These are phyloP conservation scores for Rhizomys pruinosus DNA, from an alignment of 2,113 vertebrate genomes.

Conservation along the genomic window DNA sequence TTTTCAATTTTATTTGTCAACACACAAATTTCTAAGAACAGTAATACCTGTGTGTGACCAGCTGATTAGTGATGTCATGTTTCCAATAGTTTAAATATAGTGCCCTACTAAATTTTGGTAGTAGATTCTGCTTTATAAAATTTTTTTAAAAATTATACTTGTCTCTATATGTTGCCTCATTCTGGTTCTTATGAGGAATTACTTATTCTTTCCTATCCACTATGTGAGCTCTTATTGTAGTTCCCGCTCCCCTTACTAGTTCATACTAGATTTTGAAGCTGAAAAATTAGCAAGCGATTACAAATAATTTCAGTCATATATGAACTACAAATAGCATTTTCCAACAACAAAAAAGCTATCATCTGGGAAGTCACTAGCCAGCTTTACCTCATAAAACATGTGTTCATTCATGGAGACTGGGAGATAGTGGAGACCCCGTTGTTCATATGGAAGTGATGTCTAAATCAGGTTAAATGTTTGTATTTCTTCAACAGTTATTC, in stretches of 20 bases:
- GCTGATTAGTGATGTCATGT: neutral
- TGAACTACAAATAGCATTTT: neutral
- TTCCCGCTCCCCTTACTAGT: neutral
- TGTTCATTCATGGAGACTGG: too few species aligned
- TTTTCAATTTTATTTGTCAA: slow-evolving; percentile 1
- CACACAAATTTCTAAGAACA: neutral
- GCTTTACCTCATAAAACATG: neutral
- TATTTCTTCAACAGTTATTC: neutral
- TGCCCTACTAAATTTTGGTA: neutral
- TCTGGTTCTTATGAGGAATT: neutral
- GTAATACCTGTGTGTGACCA: neutral
- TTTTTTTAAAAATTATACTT: neutral
- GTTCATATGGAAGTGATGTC: too few species aligned
- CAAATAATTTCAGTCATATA: neutral
- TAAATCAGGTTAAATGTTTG: neutral
- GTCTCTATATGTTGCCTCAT: too few species aligned
- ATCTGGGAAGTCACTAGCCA: neutral
- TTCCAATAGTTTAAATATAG: neutral
- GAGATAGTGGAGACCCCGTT: neutral
- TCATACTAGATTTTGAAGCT: neutral
- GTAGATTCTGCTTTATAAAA: neutral
- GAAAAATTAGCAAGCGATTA: neutral
- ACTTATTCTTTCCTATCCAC: neutral
- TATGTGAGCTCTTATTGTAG: neutral
- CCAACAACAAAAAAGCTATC: neutral